Base-by-base conservation (phyloP, 1,140 invertebrate genomes). In the Nebria ingens region DNA sequence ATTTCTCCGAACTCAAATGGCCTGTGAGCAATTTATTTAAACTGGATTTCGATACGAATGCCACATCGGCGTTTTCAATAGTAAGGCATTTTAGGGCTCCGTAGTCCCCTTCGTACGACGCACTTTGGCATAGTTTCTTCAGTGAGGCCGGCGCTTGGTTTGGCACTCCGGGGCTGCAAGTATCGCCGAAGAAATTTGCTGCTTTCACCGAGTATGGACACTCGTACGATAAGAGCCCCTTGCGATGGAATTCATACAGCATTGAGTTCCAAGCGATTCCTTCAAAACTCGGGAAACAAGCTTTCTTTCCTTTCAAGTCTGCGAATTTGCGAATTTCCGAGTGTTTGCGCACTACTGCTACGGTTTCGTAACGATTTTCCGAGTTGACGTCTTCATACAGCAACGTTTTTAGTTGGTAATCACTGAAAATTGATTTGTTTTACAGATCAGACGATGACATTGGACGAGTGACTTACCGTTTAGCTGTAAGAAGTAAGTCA, bases 21-120 rank as follows among this genome's bases (percentile, higher is more conserved):
- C 15, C 62, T 50, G 11, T 51, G 53, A 20, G 6, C 58, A 76
- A 78, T 65, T 84, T 81, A 45, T 82, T 76, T 34, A 87, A 80
- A 2, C 82, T 82, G 45, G 79, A 81, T 54, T 82, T 75, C 54
- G 85, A 85, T 0, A 93, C 74, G 68, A 96, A 95, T 0, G 91
- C 91, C 0, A 97, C 88, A 66, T 96, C 88, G 20, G 81, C 90
- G 19, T 75, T 76, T 15, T 80, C 83, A 64, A 87, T 82, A n/a
- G 83, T 77, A 6, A 97, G 73, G 66, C 91, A 93, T 58, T 83
- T 74, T 52, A 96, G 79, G 2, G 91, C 86, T 2, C 85, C 78
- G 59, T 76, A 67, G 55, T 81, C 77, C 1, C 76, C 79, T 51
- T 68, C 64, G 53, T 77, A 73, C 19, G 61, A 60, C 22, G 38